Evolutionary conservation across 2,113 vertebrate genomes (phyloP), one percentile per base, ranked within the genome.

Genomic region (Chionomys nivalis): DNA sequence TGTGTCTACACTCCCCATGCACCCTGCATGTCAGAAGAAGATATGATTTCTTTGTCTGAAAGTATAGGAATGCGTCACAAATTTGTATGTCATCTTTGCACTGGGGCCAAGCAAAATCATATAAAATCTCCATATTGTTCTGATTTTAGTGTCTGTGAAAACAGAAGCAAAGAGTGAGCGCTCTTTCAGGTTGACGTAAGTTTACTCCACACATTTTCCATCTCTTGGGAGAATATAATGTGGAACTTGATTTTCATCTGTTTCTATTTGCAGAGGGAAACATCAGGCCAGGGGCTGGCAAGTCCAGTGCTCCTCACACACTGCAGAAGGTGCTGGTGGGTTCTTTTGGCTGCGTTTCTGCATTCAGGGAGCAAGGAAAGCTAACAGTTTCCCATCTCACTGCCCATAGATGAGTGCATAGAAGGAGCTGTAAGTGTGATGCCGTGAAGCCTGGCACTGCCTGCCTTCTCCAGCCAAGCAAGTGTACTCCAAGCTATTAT

Each of bases 381-480:
- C 44, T 19, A 44, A 6, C 11, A 0, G 2, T 4, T n/a, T n/a
- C 31, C 11, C 1, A 1, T 39, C 33, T 36, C 0, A 0, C 33
- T 76, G 82, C 42, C 77, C 33, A 5, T 19, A n/a, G 33, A 21
- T 13, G 70, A 94, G 36, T 21, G n/a, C 47, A 14, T 0, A n/a
- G 75, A 66, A 70, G 88, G 44, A 31, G 70, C 89, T 14, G 79
- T n/a, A 2, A 36, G 26, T n/a, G 52, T 0, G 0, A 0, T 0
- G 0, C 47, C 23, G 23, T 7, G 1, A 65, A 68, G 47, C 2
- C 0, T 10, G n/a, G 33, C 14, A 1, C 36, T 31, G 65, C 28
- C 85, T 70, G 36, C 21, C 68, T 52, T 68, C 36, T 79, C 75
- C 19, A 42, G 86, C 68, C 7, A 5, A 79, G 26, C 7, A 3